A percentile compares a stretch with the other conserved stretches of the same genome.
phyloP scores from a whole-genome alignment of 2,888 invertebrate genomes.

The Euplagia quadripunctaria region DNA sequence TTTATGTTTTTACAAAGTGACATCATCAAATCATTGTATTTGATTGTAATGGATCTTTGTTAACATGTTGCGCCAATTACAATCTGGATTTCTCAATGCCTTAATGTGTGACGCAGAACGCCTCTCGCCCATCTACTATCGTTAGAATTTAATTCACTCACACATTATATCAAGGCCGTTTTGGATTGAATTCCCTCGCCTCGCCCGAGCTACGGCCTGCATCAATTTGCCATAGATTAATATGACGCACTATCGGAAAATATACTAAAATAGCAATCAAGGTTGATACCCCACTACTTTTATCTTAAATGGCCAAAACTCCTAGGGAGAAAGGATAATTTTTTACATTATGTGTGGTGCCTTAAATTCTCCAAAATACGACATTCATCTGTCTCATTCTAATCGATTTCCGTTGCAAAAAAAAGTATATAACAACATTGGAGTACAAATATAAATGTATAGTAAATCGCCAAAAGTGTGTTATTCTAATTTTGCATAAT shows the following conservation, averaged over 20 bases:
- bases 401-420: background rate
- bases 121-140: constrained; percentile 33
- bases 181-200: constrained; percentile 33
- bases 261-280: constrained; percentile 15
- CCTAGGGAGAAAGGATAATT: background rate
- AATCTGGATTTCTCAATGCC: constrained; percentile 31
- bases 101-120: constrained; percentile 48
- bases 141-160: constrained; percentile 59
- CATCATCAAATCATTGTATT: constrained; percentile 52
- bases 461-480: too few species aligned
- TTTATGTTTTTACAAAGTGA: constrained; percentile 45
- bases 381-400: background rate
- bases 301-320: background rate
- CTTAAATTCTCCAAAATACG: background rate
- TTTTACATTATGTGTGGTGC: background rate
- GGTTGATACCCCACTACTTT: background rate
- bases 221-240: constrained; percentile 28
- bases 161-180: constrained; percentile 57
- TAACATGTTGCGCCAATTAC: constrained; percentile 28
- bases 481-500: too few species aligned
- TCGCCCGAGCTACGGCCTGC: constrained; percentile 17
- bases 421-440: too few species aligned
- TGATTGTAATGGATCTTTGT: constrained; percentile 54
- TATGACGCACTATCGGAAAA: constrained; percentile 21
- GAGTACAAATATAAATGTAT: too few species aligned